These are phyloP conservation scores for Meandrina meandrites DNA, from an alignment of 92 coral and sea anemone genomes.

Conservation along the genomic window DNA sequence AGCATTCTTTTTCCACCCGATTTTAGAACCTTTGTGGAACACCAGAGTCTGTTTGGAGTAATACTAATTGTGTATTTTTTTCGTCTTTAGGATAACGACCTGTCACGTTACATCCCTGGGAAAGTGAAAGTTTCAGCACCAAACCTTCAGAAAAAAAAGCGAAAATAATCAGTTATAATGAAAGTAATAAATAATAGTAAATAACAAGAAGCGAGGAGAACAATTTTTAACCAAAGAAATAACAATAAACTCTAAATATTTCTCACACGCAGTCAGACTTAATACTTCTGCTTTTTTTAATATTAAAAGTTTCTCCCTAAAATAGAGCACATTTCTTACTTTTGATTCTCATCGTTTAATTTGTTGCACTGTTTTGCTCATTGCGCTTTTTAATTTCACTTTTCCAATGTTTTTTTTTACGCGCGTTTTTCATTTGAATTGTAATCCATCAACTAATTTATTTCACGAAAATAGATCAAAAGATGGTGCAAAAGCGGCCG, in stretches of 20 bases:
- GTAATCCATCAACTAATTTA: too few species aligned
- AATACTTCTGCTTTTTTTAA: too few species aligned
- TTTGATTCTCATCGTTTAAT: background rate
- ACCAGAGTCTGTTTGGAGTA: background rate
- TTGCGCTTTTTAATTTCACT: background rate
- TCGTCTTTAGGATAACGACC: constrained; percentile 82
- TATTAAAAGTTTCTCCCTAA: too few species aligned
- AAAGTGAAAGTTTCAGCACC: constrained; percentile 99
- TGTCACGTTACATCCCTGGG: constrained; percentile 92
- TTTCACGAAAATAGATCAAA: background rate
- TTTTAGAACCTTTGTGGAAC: background rate
- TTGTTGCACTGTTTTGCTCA: background rate
- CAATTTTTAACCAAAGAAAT: background rate
- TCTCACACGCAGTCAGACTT: too few species aligned
- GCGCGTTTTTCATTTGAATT: too few species aligned
- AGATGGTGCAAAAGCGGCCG: too few species aligned
- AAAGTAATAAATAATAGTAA: background rate
- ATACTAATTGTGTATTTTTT: background rate
- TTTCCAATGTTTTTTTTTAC: background rate
- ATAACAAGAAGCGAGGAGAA: background rate
- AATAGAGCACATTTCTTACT: too few species aligned
- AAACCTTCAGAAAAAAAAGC: constrained; percentile 84
- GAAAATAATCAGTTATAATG: constrained; percentile 41
- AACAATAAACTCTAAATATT: background rate
- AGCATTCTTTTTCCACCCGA: background rate